Evolutionary conservation across 2,113 vertebrate species (phyloP).

Genomic region (Mormoops blainvillei): DNA sequence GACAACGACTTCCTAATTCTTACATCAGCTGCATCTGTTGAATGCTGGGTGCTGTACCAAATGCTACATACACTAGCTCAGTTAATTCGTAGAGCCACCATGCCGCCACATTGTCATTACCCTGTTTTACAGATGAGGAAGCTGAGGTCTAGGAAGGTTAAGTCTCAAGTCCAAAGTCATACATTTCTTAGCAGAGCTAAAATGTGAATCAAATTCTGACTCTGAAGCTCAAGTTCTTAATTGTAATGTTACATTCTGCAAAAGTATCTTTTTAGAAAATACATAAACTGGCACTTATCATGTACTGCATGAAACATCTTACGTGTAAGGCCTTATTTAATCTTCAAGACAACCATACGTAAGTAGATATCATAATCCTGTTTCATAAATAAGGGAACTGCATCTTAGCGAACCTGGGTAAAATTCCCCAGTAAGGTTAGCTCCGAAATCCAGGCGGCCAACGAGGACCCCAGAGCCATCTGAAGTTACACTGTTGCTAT

Average conservation of each 20-base stretch:
- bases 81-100: neutral
- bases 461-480: neutral
- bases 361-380: neutral
- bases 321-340: neutral
- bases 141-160: neutral
- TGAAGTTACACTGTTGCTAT: neutral
- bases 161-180: neutral
- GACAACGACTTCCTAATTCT: neutral
- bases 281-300: neutral
- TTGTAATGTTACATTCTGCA: neutral
- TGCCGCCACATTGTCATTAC: neutral
- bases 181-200: neutral
- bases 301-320: neutral
- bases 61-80: neutral
- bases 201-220: neutral
- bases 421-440: neutral
- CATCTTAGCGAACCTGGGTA: neutral
- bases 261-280: neutral
- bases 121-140: neutral
- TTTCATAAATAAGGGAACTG: neutral
- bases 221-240: neutral
- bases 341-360: neutral
- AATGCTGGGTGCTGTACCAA: neutral
- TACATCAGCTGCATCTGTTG: rapidly evolving
- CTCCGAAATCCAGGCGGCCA: neutral